phyloP scores from a whole-genome alignment of 2,888 invertebrate genomes.

The Phrixothrix hirtus region DNA sequence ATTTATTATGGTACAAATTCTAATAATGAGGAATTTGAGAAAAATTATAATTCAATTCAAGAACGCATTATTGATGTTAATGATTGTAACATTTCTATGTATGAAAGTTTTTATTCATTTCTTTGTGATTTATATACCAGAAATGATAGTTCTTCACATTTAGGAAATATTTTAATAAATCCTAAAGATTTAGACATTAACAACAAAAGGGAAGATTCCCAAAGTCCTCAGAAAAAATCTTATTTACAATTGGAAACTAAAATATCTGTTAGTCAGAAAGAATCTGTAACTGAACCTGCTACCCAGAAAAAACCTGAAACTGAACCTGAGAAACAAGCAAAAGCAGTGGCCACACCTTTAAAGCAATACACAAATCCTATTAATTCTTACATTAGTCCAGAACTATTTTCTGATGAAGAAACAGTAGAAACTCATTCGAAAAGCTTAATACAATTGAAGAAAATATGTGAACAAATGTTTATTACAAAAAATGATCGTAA shows the following conservation, averaged over 20 bases:
- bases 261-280: no score
- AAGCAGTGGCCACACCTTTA: constrained; percentile 42
- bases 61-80: constrained; percentile 12
- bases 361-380: constrained; percentile 40
- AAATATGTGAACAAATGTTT: constrained; percentile 39
- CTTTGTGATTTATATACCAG: constrained; percentile 20
- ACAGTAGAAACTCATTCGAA: constrained; percentile 47
- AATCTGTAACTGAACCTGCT: constrained; percentile 5
- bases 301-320: constrained; percentile 8
- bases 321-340: no score
- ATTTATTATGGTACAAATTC: not conserved
- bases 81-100: constrained; percentile 14
- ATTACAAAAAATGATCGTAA: constrained; percentile 50
- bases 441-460: constrained; percentile 52
- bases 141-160: constrained; percentile 8
- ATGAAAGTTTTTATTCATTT: constrained; percentile 24
- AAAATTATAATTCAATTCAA: constrained; percentile 7
- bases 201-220: not conserved
- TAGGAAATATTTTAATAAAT: constrained; percentile 3
- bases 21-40: constrained; percentile 1
- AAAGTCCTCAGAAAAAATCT: constrained; percentile 11
- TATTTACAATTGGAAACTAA: constrained; percentile 11
- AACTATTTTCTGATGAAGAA: constrained; percentile 69
- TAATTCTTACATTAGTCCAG: constrained; percentile 56
- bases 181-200: constrained; percentile 13